Evolutionary conservation across 2,113 vertebrate species (phyloP).

Genomic region (Carollia perspicillata): DNA sequence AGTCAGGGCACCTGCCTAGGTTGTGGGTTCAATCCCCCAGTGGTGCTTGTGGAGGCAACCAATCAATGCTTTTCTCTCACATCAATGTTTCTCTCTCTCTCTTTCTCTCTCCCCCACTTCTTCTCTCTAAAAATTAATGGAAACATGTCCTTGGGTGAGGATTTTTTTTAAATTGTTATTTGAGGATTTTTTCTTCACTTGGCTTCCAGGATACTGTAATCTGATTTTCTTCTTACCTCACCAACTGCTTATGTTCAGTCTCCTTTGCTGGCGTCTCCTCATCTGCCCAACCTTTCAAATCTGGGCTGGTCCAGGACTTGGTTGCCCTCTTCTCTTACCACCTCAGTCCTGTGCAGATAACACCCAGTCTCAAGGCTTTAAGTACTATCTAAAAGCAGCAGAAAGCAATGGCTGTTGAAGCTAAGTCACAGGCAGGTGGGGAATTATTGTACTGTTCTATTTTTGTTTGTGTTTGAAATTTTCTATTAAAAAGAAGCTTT

Average conservation of each 20-base stretch:
- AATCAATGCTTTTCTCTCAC: no score
- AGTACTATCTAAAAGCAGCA: neutral
- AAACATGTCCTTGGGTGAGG: no score
- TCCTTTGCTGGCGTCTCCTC: neutral
- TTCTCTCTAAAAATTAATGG: no score
- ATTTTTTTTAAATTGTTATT: neutral
- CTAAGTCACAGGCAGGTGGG: neutral
- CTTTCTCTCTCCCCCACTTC: no score
- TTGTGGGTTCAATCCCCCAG: no score
- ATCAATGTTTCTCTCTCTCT: no score
- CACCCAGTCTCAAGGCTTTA: neutral
- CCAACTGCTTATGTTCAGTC: neutral
- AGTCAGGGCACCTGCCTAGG: no score
- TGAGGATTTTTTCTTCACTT: slow-evolving; percentile 19
- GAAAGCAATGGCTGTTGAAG: neutral
- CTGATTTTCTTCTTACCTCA: neutral
- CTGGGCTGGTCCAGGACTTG: neutral
- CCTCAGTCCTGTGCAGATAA: neutral
- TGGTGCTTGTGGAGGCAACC: no score
- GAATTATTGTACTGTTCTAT: neutral
- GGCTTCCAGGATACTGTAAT: neutral
- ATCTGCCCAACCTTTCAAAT: neutral
- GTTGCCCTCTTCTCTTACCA: neutral
- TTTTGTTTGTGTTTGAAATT: slow-evolving; percentile 30
- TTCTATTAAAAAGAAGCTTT: neutral